phyloP scores from a whole-genome alignment of 2,888 invertebrate species.

The Callimorpha dominula region DNA sequence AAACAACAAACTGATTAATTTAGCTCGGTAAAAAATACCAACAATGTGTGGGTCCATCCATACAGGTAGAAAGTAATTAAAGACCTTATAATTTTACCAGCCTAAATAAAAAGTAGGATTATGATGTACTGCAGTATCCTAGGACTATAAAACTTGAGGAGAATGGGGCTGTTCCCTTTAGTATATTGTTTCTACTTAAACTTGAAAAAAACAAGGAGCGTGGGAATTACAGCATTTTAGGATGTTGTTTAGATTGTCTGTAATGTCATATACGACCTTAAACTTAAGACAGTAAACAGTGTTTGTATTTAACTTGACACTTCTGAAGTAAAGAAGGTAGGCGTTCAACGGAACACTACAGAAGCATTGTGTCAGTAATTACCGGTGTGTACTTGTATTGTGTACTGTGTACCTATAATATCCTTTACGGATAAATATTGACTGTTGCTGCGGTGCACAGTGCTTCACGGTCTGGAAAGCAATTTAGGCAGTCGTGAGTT shows the following conservation, averaged over 20 bases:
- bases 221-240: not conserved
- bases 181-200: no score
- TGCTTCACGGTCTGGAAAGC: conserved; percentile 14
- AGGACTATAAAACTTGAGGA: no score
- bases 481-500: not conserved
- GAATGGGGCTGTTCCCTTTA: no score
- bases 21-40: no score
- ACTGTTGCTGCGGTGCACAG: conserved; percentile 52
- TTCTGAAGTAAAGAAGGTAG: conserved; percentile 13
- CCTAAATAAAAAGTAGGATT: no score
- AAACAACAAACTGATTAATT: no score
- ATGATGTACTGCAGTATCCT: no score
- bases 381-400: conserved; percentile 32
- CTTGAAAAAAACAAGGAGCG: no score
- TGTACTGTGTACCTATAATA: conserved; percentile 55
- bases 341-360: conserved; percentile 12
- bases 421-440: conserved; percentile 65
- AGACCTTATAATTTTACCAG: no score
- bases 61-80: no score
- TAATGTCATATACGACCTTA: not conserved
- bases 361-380: conserved; percentile 54
- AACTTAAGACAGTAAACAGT: not conserved
- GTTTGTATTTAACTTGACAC: conserved; percentile 17
- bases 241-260: not conserved
- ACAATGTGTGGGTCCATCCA: no score